These are phyloP conservation scores for Cistogaster globosa DNA, from an alignment of 2,888 invertebrate species.

Conservation along the genomic window DNA sequence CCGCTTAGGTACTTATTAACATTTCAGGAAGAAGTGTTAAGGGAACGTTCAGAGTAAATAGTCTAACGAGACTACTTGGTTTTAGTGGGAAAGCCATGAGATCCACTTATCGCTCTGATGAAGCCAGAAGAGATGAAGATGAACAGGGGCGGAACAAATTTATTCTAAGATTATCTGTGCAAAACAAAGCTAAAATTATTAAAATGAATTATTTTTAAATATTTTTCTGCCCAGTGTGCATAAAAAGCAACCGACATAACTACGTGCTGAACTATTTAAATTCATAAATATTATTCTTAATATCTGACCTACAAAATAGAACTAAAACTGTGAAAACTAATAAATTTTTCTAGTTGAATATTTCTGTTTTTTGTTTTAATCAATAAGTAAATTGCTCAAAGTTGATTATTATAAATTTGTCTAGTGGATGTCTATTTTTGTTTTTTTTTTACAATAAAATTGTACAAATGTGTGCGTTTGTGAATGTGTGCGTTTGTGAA, in stretches of 20 bases:
- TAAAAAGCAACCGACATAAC: neutral
- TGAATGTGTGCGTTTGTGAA: neutral
- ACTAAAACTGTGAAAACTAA: neutral
- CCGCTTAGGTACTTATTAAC: too few species aligned
- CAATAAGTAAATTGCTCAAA: slow-evolving; percentile 20
- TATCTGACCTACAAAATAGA: neutral
- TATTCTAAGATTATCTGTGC: too few species aligned
- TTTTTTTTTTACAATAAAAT: slow-evolving; percentile 22
- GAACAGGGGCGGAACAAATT: too few species aligned
- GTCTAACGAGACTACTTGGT: too few species aligned
- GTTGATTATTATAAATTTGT: slow-evolving; percentile 50
- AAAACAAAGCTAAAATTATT: too few species aligned
- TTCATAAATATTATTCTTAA: neutral
- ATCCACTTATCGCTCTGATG: too few species aligned
- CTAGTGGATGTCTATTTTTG: slow-evolving; percentile 59
- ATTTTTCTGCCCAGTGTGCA: neutral
- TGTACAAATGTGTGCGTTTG: neutral
- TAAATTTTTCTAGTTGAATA: neutral
- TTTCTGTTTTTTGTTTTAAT: neutral
- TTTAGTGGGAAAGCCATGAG: too few species aligned
- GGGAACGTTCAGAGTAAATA: too few species aligned
- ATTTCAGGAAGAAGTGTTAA: too few species aligned
- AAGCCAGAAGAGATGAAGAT: too few species aligned
- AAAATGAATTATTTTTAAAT: neutral
- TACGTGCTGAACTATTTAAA: neutral